Base-by-base conservation (phyloP, 2,797 vertebrate genomes). In the Chloroceryle inda region DNA sequence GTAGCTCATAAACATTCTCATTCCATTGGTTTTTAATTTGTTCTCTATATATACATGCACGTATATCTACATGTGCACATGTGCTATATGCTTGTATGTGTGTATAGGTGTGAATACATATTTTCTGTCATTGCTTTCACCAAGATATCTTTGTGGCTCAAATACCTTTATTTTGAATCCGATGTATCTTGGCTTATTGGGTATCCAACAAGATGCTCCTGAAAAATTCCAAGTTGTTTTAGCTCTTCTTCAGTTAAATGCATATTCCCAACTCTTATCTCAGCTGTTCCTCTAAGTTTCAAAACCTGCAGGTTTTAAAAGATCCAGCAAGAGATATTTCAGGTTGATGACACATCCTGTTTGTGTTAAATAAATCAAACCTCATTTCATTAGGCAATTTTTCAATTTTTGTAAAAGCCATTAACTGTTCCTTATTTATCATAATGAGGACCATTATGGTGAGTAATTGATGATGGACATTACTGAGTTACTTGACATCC, bases 281-380 rank as follows among this genome's bases (percentile, higher is more conserved):
- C 68, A 75, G 33, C 76, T 85, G 37, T 71, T 89, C n/a, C 62
- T 81, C 62, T 62, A 76, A 75, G 35, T 78, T 95, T 88, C 55
- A 78, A 83, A 74, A 75, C 3, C 55, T 81, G 42, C 13, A 72
- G 56, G 5, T 85, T 94, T 80, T 71, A 67, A 73, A 88, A 80
- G 66, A 69, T 72, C 27, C 66, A 72, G 22, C 35, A 62, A 61
- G 47, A 84, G 45, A 75, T 94, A 94, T 95, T 95, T 93, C 79
- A 94, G 79, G 69, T 69, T 81, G 83, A n/a, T 92, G 85, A 89
- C 92, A 76, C 92, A 86, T 50, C 16, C 73, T 88, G 85, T 96
- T 97, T 96, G 90, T 94, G 88, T 92, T 90, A 90, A 81, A 95
- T 95, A 96, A 94, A 88, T 96, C 82, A 96, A 94, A 69, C 44